Evolutionary conservation across 2,797 vertebrate genomes (phyloP).

Genomic region (Channa striata): DNA sequence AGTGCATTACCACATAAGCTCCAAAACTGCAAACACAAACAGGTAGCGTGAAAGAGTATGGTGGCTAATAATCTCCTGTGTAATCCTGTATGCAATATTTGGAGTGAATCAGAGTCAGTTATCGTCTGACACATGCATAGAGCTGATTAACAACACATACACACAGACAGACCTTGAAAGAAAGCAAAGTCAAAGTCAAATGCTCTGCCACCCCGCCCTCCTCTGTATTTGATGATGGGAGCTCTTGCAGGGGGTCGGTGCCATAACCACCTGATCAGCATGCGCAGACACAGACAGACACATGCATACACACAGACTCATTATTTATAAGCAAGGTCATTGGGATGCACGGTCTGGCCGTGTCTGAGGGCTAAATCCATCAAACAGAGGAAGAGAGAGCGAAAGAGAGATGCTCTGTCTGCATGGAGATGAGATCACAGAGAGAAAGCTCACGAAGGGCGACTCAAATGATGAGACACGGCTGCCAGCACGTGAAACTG

Average conservation of each 20-base stretch:
- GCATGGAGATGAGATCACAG: slow-evolving; percentile 74
- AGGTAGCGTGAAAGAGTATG: slow-evolving; percentile 57
- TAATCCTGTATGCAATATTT: slow-evolving; percentile 70
- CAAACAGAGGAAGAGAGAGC: slow-evolving; percentile 59
- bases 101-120: slow-evolving; percentile 39
- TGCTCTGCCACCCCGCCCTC: background rate
- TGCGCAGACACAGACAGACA: slow-evolving; percentile 64
- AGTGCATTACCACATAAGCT: slow-evolving; percentile 97
- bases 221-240: slow-evolving; percentile 39
- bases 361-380: slow-evolving; percentile 76
- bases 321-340: slow-evolving; percentile 82
- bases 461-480: slow-evolving; percentile 47
- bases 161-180: slow-evolving; percentile 35
- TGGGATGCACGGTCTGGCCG: slow-evolving; percentile 74
- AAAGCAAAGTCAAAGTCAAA: slow-evolving; percentile 54
- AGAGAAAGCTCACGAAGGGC: slow-evolving; percentile 42
- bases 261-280: slow-evolving; percentile 75
- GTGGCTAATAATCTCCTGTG: slow-evolving; percentile 70
- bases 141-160: background rate
- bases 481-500: slow-evolving; percentile 37
- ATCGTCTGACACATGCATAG: background rate
- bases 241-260: slow-evolving; percentile 56
- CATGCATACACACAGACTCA: slow-evolving; percentile 50
- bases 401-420: slow-evolving; percentile 71
- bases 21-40: slow-evolving; percentile 93